Evolutionary conservation across 2,888 invertebrate genomes (phyloP), one percentile per base, ranked within the genome.

Genomic region (Drosophila cracens): DNA sequence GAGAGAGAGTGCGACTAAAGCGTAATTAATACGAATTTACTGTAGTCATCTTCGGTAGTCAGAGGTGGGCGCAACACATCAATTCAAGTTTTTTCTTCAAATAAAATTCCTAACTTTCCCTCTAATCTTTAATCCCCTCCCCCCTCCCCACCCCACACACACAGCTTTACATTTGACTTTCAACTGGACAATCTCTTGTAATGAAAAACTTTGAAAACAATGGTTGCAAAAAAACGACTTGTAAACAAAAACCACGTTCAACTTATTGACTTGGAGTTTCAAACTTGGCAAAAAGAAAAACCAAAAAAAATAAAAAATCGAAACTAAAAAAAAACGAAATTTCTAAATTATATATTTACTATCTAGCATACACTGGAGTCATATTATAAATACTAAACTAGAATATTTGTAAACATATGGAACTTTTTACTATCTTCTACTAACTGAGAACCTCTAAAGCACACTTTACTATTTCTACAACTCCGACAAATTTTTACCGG

Each of bases 1-100:
- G 58, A 46, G 43, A 51, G 54, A 46, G 68, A 71, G 67, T 80
- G 84, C 49, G 77, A 80, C 79, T 87, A 70, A 83, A 67, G 86
- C 61, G 88, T 85, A 86, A 85, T 88, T 83, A 86, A 88, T 86
- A 85, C 85, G 85, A 85, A 88, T 85, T 85, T 85, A 85, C 86
- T 88, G 80, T 86, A 85, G 82, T 83, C 70, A 77, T 68, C 74
- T 79, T 79, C 65, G 71, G 31, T 63, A 70, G 64, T 65, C 74
- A 65, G 65, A 67, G 59, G 53, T 64, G 74, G 66, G 52, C 62
- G 70, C 77, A 74, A 72, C 70, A 76, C 76, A 74, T 69, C 76
- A 70, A 36, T 56, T 52, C 21, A 38, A 70, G 58, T 59, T 66
- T 70, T 49, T 59, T 57, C 38, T 58, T 60, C 46, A 18, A 27